Base-by-base conservation (phyloP, 2,888 invertebrate species). In the Chrysodeixis includens region DNA sequence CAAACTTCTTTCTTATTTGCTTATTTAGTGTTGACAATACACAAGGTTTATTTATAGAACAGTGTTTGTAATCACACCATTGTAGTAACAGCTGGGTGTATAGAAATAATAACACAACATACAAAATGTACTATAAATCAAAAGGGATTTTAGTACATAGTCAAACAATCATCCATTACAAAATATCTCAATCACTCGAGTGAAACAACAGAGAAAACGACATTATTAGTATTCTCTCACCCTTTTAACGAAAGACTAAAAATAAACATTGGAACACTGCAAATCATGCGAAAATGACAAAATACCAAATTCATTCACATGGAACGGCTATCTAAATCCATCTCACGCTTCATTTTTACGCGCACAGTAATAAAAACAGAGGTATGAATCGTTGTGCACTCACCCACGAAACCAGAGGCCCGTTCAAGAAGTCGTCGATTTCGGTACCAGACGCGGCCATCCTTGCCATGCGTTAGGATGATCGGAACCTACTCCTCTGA, bases 391-490 rank as follows among this genome's bases (percentile, higher is more conserved):
- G 86, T 85, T 93, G 91, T 91, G 90, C 92, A 96, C 96, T 96
- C 96, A 98, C 98, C 98, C 98, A 98, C 91, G 97, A 97, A 85
- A 98, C 97, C 81, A 98, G 95, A 86, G 98, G 97, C 86, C 98
- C 98, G 89, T 96, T 96, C 90, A 98, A 96, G 92, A 98, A 97
- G 88, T 98, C 97, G 89, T 98, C 97, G 84, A 98, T 97, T 94
- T 97, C 97, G 84, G 96, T 95, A 85, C 96, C 95, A 88, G 97
- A 95, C 83, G 96, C 96, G 83, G 96, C 95, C 96, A 96, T 96
- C 88, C 90, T 95, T 87, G 86, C 83, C 87, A 85, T 86, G 81
- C 83, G 91, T 92, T 94, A 93, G 79, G 91, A 89, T 86, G 85
- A 89, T 86, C 84, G 87, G 82, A 89, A 85, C 84, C 86, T 88